phyloP scores from a whole-genome alignment of 1,140 invertebrate genomes.

The Rhopalosiphum maidis region DNA sequence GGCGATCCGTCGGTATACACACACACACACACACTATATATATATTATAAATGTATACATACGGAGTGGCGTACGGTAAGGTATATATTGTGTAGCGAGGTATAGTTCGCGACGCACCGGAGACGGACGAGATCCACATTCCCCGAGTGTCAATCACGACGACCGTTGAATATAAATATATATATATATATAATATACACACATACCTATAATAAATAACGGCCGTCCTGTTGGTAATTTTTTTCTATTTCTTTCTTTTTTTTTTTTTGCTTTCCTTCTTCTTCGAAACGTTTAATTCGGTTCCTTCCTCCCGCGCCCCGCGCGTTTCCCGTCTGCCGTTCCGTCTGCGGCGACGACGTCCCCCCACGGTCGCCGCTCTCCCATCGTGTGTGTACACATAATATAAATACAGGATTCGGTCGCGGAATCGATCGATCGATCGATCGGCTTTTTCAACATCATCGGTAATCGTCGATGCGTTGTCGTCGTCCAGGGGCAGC shows the following conservation, averaged over 20 bases:
- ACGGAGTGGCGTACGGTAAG: background rate
- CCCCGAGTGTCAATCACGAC: slow-evolving; percentile 57
- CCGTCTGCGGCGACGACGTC: background rate
- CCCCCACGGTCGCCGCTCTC: background rate
- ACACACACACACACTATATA: too few species aligned
- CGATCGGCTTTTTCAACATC: slow-evolving; percentile 52
- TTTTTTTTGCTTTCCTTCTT: slow-evolving; percentile 27
- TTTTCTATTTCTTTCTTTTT: slow-evolving; percentile 7
- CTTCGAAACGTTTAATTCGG: slow-evolving; percentile 57
- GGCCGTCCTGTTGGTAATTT: slow-evolving; percentile 35
- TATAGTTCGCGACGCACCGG: slow-evolving; percentile 16
- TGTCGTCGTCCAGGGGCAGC: slow-evolving; percentile 35
- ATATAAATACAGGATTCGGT: slow-evolving; percentile 41
- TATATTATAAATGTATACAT: background rate
- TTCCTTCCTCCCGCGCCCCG: slow-evolving; percentile 10
- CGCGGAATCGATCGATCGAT: slow-evolving; percentile 47
- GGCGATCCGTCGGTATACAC: slow-evolving; percentile 6
- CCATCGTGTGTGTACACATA: background rate
- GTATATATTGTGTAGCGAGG: background rate
- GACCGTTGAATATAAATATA: background rate
- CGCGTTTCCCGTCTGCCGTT: slow-evolving; percentile 5
- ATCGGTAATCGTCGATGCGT: slow-evolving; percentile 41
- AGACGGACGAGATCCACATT: slow-evolving; percentile 56
- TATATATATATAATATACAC: background rate
- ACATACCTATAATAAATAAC: slow-evolving; percentile 51